Base-by-base conservation (phyloP, 92 coral and sea anemone species). In the Siderastrea siderea region DNA sequence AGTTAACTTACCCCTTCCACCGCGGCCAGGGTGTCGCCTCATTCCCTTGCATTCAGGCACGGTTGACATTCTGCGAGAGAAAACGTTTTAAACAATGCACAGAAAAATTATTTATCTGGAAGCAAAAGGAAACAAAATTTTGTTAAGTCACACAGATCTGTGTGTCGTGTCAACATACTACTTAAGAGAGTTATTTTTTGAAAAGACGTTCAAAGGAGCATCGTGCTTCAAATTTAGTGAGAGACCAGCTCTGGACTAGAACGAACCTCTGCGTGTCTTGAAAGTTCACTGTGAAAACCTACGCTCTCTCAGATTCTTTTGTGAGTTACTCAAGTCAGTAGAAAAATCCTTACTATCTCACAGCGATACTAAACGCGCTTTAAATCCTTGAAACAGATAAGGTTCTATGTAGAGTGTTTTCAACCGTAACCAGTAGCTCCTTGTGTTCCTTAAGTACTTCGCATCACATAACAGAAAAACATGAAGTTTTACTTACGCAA, bases 401-500 rank as follows among this genome's bases (percentile, higher is more conserved):
- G 16, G 47, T 4, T 53, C n/a, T 12, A 10, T 2, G 44, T 15
- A 46, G 47, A 50, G 70, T 2, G 50, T 57, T 58, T 17, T 57
- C 17, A 52, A 71, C 58, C 19, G 9, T 2, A 83, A 48, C 11
- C 58, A 19, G 8, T 3, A 51, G 26, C 64, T 51, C 38, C 53
- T 7, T 51, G 16, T 12, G 13, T 19, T 45, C 19, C 68, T 69
- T 26, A 38, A 52, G 47, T 38, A 38, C 62, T 59, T 48, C 45
- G 71, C 54, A 83, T 45, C 13, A 5, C 6, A 55, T 43, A 8
- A 48, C 53, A 52, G 38, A 68, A 17, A 13, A 54, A 77, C 75
- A 66, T 51, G 9, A 47, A 17, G 48, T 46, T 77, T 13, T 69
- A 85, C 89, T 85, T 85, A 85, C 89, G 49, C 70, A 11, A 85